Percentiles rank a stretch among this genome's conserved stretches.
Evolutionary conservation across 1,140 invertebrate species (phyloP).

Genomic region (Brachionus rotundiformis): DNA sequence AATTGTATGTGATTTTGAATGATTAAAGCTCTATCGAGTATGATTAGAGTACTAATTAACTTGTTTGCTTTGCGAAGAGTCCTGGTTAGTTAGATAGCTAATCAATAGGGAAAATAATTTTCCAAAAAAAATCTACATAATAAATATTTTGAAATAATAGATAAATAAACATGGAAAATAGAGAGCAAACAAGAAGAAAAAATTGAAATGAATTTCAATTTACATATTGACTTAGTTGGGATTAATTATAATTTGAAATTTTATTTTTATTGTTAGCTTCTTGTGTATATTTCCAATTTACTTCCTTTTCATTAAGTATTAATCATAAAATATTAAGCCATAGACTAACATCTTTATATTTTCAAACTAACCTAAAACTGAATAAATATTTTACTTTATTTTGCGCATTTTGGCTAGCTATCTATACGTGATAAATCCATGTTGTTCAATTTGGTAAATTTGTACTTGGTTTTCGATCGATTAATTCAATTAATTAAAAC

Average conservation of each 20-base stretch:
- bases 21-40: background rate
- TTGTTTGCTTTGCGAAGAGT: background rate
- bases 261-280: background rate
- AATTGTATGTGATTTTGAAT: background rate
- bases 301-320: conserved; percentile 36
- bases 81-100: conserved; percentile 35
- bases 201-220: conserved; percentile 13
- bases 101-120: background rate
- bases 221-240: conserved; percentile 29
- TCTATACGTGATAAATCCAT: background rate
- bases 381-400: conserved; percentile 3
- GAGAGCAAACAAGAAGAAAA: background rate
- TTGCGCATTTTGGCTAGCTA: background rate
- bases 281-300: background rate
- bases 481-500: background rate
- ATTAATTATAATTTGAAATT: conserved; percentile 22
- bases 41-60: background rate
- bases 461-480: background rate
- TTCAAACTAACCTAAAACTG: background rate
- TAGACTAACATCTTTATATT: background rate
- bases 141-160: conserved; percentile 24
- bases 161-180: conserved; percentile 16
- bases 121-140: conserved; percentile 27
- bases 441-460: background rate
- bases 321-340: conserved; percentile 16